Conservation (phyloP, 2,888 invertebrate species). For the Hypercompe scribonia region DNA sequence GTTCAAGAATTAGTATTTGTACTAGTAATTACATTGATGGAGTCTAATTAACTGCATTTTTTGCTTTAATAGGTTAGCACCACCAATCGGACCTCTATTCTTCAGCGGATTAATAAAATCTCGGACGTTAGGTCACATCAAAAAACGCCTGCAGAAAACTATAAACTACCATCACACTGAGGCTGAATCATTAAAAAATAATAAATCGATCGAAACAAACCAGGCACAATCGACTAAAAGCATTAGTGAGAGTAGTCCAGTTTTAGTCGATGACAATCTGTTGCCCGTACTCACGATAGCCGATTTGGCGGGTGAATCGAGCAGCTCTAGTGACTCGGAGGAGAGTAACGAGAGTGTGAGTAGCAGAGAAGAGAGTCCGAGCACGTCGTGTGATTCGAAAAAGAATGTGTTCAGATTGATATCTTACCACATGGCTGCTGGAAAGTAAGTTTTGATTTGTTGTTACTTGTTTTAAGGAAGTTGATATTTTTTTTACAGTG, state of each 20-base stretch:
- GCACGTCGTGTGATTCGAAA: conserved; percentile 37
- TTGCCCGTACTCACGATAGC: conserved; percentile 64
- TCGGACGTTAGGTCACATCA: conserved; percentile 68
- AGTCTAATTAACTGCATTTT: not conserved
- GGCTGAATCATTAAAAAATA: conserved; percentile 52
- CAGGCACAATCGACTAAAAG: conserved; percentile 35
- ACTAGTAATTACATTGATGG: not conserved
- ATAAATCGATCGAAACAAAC: conserved; percentile 27
- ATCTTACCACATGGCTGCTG: conserved; percentile 70
- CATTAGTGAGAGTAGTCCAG: conserved; percentile 31
- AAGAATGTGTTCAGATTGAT: conserved; percentile 56
- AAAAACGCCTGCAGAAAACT: conserved; percentile 69
- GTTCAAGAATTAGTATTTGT: not conserved
- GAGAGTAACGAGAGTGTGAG: conserved; percentile 37
- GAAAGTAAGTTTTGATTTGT: conserved; percentile 65
- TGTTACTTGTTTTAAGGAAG: too few species aligned
- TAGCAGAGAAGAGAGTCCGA: conserved; percentile 32
- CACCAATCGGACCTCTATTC: conserved; percentile 77
- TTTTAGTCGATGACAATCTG: conserved; percentile 49
- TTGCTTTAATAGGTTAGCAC: conserved; percentile 50
- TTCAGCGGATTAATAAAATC: conserved; percentile 80
- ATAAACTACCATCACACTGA: conserved; percentile 67
- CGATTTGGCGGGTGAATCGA: conserved; percentile 65
- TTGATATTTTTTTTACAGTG: too few species aligned
- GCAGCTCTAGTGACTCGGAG: conserved; percentile 53